Base-by-base conservation (phyloP, 2,888 invertebrate genomes). In the Patella pellucida region DNA sequence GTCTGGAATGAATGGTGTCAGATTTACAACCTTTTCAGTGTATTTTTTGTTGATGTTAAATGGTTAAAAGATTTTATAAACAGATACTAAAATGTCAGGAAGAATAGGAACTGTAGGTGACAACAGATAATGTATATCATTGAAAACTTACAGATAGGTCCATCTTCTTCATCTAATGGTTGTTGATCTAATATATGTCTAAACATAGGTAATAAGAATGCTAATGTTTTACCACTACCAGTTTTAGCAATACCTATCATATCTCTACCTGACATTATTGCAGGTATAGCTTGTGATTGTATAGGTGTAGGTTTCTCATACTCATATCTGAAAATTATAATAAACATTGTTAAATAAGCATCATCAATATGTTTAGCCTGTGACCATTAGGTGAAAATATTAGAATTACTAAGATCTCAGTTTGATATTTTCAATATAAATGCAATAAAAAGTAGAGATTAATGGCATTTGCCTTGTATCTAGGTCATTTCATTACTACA, bases 221-320 rank as follows among this genome's bases (percentile, higher is more conserved):
- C 99, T 72, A 99, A 92, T 0, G 99, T 99, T 92, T 99, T 99
- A 52, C 99, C 99, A 88, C 97, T 97, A 69, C 99, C 99, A 0
- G 99, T 99, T 92, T 99, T 99, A 1, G 99, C 99, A 89, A 99
- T 99, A 75, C 99, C 99, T 88, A 99, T 99, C 78, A 99, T 92
- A 92, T 99, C 98, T 76, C 98, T 94, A n/a, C 93, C 93, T 72
- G 96, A 96, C 98, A 99, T 98, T 78, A 99, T 96, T 50, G 97
- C 96, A 23, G 93, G 93, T 87, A 99, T 96, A 3, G 98, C 99
- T 92, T 99, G 99, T 74, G 96, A 95, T 92, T 99, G 99, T 87
- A 99, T 99, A 0, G 99, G 99, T 0, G 99, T 99, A 0, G 99
- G 99, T 91, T 97, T 98, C 86, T 97, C 97, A 91, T 97, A 99